Evolutionary conservation across 1,140 invertebrate species (phyloP), one percentile per base, ranked within the genome.

Genomic region (Drosophila nigromelanica): DNA sequence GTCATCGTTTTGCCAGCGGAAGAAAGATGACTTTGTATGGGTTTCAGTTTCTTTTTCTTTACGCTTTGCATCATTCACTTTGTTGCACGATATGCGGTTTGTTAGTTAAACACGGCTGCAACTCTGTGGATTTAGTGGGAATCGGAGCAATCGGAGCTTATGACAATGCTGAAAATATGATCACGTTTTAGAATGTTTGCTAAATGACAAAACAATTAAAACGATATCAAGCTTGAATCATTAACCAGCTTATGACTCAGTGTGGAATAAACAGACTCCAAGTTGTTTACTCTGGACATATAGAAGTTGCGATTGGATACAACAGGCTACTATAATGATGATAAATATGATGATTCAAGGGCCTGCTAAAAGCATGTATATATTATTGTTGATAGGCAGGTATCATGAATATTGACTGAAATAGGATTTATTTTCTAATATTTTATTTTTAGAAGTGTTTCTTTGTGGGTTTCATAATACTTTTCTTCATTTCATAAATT

Each of bases 1-100:
- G 82, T 87, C 82, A 87, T 87, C 82, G 83, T 87, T 87, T 86
- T 87, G 82, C 82, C 82, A 87, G 81, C 62, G 35, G 15, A 71
- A 87, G 82, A 86, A 76, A 78, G 72, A 87, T 89, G 83, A 76
- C 83, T 79, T 63, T 59, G 67, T 68, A 74, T 87, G 78, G 35
- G 52, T 66, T 66, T 51, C 51, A 51, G 70, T 35, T 54, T 47
- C 55, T 47, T 14, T 52, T 14, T 52, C 21, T 27, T 24, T 55
- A 30, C 37, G 51, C 27, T 12, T 33, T 30, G 40, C 35, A 43
- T 69, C 58, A 73, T 73, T 74, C 62, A 74, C 67, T 70, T 55
- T 70, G 64, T 74, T 62, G 66, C 67, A 69, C 56, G 48, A 24
- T 62, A 50, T 64, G 68, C 47, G 66, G 48, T 51, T 51, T 24